Base-by-base conservation (phyloP, 2,888 invertebrate species). In the Phlogophora meticulosa region DNA sequence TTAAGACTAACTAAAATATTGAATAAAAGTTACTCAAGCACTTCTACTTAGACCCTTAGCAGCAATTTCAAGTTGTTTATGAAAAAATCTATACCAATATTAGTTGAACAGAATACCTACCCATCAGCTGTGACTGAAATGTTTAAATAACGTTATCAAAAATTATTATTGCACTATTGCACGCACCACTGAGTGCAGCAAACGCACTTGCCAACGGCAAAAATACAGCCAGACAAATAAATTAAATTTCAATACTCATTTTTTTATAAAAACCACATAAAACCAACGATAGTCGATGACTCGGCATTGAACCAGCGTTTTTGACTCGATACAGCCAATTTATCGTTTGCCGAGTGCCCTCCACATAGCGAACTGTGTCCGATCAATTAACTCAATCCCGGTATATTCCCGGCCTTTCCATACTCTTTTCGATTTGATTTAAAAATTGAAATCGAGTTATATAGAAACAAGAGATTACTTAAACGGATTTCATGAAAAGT, bases 371-470 rank as follows among this genome's bases (percentile, higher is more conserved):
- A 74, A 79, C 80, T 79, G 77, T 82, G 75, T 82, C 71, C 82
- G 82, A 82, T 82, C 84, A 82, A 82, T 82, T 82, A 84, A 71
- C 75, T 77, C 75, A 78, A 84, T 84, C 75, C 82, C 80, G 68
- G 73, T 55, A 80, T 82, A 79, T 76, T 70, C 76, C 64, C 62
- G 51, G 77, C 56, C 60, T 72, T 68, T 77, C 64, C 59, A 64
- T 68, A 76, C 72, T 65, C 72, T 73, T 70, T 68, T 72, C 72
- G 62, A 73, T 72, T 80, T 75, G 68, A 73, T 82, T 84, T 70
- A 76, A 80, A 84, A 78, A 76, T 72, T 78, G 55, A 76, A 78
- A 76, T 58, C 46, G 51, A 68, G 63, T 67, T 79, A 68, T 49
- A 76, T 60, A 51, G 45, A 68, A 57, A 62, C 58, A 53, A 61